phyloP scores from a whole-genome alignment of 2,113 vertebrate species.

The Pseudorectes ferrugineus region DNA sequence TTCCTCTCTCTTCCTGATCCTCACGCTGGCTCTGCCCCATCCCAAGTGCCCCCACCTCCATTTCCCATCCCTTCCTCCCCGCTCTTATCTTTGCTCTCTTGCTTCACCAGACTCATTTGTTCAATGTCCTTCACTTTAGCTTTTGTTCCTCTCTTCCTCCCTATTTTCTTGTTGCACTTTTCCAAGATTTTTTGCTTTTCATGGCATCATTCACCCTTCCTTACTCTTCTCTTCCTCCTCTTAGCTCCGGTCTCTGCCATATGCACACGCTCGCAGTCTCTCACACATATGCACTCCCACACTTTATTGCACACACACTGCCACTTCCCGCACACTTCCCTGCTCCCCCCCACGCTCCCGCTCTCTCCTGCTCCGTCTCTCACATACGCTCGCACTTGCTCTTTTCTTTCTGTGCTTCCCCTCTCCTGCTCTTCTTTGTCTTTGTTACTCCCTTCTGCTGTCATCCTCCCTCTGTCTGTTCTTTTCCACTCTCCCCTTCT shows the following conservation, averaged over 20 bases:
- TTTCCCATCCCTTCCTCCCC: neutral
- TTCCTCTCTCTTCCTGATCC: neutral
- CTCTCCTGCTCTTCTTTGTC: conserved; percentile 15
- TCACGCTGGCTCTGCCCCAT: neutral
- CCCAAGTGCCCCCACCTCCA: neutral
- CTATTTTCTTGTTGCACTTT: conserved; percentile 19
- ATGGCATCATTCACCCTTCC: neutral
- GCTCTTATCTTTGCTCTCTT: neutral
- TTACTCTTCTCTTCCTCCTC: neutral
- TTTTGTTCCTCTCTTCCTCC: neutral
- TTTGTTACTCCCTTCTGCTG: conserved; percentile 35
- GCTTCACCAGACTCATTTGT: neutral
- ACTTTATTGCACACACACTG: neutral
- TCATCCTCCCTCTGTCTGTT: neutral
- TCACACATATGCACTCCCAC: conserved; percentile 3
- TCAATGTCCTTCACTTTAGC: neutral
- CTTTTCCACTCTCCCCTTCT: conserved; percentile 47
- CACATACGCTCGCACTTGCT: conserved; percentile 44
- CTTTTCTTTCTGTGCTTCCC: conserved; percentile 41
- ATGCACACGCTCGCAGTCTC: neutral
- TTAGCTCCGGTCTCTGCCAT: neutral
- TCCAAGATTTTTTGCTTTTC: neutral
- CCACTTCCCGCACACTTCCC: neutral
- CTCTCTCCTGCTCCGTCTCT: conserved; percentile 28
- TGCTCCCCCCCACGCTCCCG: neutral